Conservation (phyloP, 2,888 invertebrate genomes). For the Globia sparganii region DNA sequence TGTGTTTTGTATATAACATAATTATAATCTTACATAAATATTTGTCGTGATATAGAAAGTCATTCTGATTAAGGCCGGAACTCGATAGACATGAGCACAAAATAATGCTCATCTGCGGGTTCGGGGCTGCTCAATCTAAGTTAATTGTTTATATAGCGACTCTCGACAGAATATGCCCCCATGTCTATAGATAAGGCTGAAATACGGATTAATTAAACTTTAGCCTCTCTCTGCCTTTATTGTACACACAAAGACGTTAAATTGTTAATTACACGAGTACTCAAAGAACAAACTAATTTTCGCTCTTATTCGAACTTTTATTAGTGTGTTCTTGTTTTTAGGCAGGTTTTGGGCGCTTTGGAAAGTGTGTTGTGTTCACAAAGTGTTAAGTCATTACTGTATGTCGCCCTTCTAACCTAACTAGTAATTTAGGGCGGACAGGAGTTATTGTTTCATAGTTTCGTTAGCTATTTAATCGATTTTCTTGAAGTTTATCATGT, state of each 20-base stretch:
- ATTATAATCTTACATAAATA: neutral
- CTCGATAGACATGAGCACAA: conserved; percentile 32
- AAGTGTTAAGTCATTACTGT: conserved; percentile 3
- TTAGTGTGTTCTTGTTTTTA: conserved; percentile 28
- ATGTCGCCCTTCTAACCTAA: conserved; percentile 1
- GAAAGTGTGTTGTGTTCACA: conserved; percentile 1
- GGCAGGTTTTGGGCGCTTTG: conserved; percentile 13
- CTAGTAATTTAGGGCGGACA: neutral
- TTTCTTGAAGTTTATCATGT: neutral
- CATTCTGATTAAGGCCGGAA: conserved; percentile 18
- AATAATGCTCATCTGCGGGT: conserved; percentile 54
- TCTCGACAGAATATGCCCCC: conserved; percentile 63
- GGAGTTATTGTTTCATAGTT: neutral
- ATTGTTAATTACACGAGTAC: conserved; percentile 56
- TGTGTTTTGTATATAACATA: neutral
- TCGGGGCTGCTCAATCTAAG: conserved; percentile 49
- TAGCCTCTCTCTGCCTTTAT: conserved; percentile 50
- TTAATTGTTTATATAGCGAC: conserved; percentile 63
- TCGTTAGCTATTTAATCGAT: conserved; percentile 6
- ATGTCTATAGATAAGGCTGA: conserved; percentile 65
- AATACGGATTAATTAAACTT: conserved; percentile 69
- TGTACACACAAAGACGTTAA: conserved; percentile 52
- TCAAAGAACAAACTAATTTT: conserved; percentile 45
- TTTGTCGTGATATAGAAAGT: neutral
- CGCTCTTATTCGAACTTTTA: conserved; percentile 38